phyloP scores from a whole-genome alignment of 2,888 invertebrate genomes.

The Anticlea derivata region DNA sequence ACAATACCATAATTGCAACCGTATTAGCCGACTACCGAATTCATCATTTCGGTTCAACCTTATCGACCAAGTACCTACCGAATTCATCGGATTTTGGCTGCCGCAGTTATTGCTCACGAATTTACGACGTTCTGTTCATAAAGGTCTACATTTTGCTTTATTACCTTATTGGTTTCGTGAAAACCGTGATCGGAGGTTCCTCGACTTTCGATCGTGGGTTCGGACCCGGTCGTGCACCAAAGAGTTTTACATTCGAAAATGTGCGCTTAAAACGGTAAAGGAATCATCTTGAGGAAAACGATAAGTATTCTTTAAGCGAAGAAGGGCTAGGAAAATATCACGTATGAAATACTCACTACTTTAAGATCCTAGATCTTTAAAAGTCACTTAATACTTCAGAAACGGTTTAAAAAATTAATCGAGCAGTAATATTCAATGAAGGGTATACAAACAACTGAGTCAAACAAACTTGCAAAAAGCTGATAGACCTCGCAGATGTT shows the following conservation, averaged over 20 bases:
- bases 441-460: slow-evolving; percentile 22
- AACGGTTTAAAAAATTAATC: not conserved
- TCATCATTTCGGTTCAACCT: slow-evolving; percentile 37
- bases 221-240: no score
- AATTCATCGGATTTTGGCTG: not conserved
- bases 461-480: slow-evolving; percentile 72
- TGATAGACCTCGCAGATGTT: slow-evolving; percentile 71
- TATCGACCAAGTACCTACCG: slow-evolving; percentile 42
- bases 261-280: no score
- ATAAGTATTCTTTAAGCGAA: no score
- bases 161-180: not conserved
- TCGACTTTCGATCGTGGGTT: no score
- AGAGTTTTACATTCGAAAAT: no score
- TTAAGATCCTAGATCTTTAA: no score
- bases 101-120: not conserved
- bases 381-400: no score
- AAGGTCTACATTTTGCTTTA: slow-evolving; percentile 2
- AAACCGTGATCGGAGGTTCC: no score
- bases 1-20: slow-evolving; percentile 49
- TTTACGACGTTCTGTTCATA: slow-evolving; percentile 5
- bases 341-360: no score
- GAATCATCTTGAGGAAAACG: no score
- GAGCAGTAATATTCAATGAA: slow-evolving; percentile 13
- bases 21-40: slow-evolving; percentile 48
- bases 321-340: no score